Conservation (phyloP, 2,797 vertebrate genomes). For the Diceros bicornis region DNA sequence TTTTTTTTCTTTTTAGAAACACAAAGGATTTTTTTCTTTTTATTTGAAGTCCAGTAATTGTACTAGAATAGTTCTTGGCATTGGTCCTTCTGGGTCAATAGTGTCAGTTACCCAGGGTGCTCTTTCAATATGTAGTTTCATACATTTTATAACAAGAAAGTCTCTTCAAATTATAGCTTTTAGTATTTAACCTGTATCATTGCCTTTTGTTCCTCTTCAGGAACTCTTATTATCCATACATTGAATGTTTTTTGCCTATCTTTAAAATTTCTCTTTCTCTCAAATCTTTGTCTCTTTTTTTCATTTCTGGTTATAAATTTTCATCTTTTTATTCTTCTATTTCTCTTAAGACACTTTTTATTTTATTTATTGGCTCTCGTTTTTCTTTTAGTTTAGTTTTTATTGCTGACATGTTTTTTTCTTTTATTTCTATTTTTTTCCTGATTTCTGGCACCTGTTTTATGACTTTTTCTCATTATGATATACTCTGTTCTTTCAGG, state of each 20-base stretch:
- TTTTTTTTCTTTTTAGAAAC: not conserved
- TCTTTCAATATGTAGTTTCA: not conserved
- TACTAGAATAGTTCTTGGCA: not conserved
- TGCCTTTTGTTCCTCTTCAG: constrained; percentile 15
- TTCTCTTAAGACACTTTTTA: not conserved
- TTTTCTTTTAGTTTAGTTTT: constrained; percentile 46
- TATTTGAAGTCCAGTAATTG: not conserved
- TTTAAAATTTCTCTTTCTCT: constrained; percentile 3
- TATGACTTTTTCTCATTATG: not conserved
- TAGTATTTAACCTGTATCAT: not conserved
- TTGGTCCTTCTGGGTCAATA: not conserved
- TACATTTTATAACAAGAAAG: not conserved
- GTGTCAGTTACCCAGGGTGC: not conserved
- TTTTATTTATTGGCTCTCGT: constrained; percentile 2
- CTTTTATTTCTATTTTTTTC: not conserved
- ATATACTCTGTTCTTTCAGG: not conserved
- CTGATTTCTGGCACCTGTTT: not conserved
- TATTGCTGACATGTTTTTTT: not conserved
- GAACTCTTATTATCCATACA: not conserved
- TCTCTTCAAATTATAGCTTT: not conserved
- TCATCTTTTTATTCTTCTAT: not conserved
- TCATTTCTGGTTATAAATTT: not conserved
- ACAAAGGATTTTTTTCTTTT: not conserved
- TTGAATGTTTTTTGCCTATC: not conserved
- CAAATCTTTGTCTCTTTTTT: not conserved